These are phyloP conservation scores for Xiphophorus couchianus DNA, from an alignment of 2,113 vertebrate genomes.

Conservation along the genomic window DNA sequence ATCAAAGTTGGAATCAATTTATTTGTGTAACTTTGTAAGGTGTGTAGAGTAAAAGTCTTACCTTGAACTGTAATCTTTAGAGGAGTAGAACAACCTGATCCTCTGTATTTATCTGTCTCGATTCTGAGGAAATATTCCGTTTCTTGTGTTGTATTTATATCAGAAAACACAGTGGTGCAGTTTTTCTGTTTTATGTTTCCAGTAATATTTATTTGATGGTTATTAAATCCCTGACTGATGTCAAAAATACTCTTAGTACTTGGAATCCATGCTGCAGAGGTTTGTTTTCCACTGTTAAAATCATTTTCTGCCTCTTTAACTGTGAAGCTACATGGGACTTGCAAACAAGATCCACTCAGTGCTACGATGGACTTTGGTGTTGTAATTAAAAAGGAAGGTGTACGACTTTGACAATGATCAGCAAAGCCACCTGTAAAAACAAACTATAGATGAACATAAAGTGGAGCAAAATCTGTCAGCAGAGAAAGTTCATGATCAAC, in stretches of 20 bases:
- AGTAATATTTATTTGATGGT: neutral
- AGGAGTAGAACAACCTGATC: neutral
- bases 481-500: neutral
- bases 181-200: neutral
- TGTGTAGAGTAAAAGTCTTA: neutral
- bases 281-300: neutral
- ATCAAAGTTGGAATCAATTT: too few relatives aligned
- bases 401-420: fast-evolving
- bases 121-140: neutral
- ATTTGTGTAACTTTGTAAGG: too few relatives aligned
- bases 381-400: fast-evolving
- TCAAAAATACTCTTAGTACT: fast-evolving
- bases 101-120: neutral
- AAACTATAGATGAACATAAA: neutral
- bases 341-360: neutral
- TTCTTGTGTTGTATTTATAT: neutral
- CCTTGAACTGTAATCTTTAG: neutral
- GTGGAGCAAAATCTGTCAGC: neutral
- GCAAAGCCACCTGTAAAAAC: neutral
- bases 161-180: neutral
- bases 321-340: neutral
- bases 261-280: neutral
- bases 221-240: neutral
- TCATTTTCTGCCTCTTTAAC: fast-evolving
- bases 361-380: neutral